phyloP scores from a whole-genome alignment of 2,888 invertebrate genomes.

The Automeris io region DNA sequence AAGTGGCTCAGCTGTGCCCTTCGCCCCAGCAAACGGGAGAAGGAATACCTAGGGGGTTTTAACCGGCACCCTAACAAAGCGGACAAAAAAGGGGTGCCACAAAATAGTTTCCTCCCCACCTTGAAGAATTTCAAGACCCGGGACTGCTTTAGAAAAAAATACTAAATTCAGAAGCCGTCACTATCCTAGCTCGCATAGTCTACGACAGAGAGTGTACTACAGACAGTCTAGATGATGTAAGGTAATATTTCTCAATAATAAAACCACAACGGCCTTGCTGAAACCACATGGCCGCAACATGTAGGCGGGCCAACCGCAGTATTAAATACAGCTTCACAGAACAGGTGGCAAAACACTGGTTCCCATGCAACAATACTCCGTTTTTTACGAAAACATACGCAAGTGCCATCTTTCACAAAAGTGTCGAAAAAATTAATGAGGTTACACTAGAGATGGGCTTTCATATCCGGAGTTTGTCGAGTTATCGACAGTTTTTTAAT shows the following conservation, averaged over 20 bases:
- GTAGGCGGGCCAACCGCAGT: neutral
- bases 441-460: slow-evolving; percentile 20
- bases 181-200: too few relatives aligned
- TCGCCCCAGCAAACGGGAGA: too few relatives aligned
- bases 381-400: slow-evolving; percentile 30
- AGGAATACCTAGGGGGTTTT: too few relatives aligned
- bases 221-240: neutral
- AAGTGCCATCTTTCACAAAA: slow-evolving; percentile 38
- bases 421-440: slow-evolving; percentile 36
- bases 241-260: slow-evolving; percentile 1
- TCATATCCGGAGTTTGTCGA: neutral
- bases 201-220: too few relatives aligned
- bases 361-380: slow-evolving; percentile 50
- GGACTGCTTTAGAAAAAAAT: too few relatives aligned
- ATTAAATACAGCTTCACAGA: slow-evolving; percentile 5
- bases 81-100: too few relatives aligned
- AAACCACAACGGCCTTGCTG: neutral
- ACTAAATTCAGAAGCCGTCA: too few relatives aligned
- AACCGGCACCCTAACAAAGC: too few relatives aligned
- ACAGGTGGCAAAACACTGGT: slow-evolving; percentile 52
- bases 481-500: too few relatives aligned
- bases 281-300: neutral
- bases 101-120: too few relatives aligned
- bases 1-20: too few relatives aligned
- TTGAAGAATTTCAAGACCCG: too few relatives aligned